phyloP scores from a whole-genome alignment of 2,113 vertebrate species.

The Mormoops blainvillei region DNA sequence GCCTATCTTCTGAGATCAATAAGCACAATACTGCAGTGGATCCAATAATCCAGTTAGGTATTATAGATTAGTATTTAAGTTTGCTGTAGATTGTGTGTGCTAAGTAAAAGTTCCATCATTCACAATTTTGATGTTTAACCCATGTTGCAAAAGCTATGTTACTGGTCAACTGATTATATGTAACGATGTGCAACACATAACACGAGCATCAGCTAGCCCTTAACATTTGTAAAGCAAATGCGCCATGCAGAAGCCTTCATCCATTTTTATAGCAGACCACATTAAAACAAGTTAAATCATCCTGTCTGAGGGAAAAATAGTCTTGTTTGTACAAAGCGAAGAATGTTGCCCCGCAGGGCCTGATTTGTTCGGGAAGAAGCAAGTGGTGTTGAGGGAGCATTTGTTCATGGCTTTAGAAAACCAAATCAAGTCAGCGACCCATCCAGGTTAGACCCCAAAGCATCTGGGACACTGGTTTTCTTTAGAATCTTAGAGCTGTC shows the following conservation, averaged over 20 bases:
- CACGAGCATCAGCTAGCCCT: constrained; percentile 71
- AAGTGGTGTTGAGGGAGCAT: neutral
- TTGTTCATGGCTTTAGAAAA: neutral
- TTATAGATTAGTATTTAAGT: constrained; percentile 79
- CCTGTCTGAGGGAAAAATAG: constrained; percentile 70
- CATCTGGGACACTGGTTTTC: neutral
- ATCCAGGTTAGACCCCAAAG: neutral
- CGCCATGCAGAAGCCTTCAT: constrained; percentile 76
- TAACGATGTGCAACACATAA: constrained; percentile 73
- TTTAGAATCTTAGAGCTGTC: neutral
- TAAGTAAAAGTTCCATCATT: constrained; percentile 72
- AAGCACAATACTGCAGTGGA: constrained; percentile 80
- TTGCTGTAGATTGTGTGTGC: constrained; percentile 76
- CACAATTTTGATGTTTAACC: constrained; percentile 60
- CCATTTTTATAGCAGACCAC: constrained; percentile 82
- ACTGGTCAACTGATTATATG: constrained; percentile 66
- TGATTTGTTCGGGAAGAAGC: constrained; percentile 11
- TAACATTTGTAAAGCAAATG: constrained; percentile 81
- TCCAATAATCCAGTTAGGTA: constrained; percentile 75
- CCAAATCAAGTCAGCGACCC: neutral
- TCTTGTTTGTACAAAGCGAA: constrained; percentile 78
- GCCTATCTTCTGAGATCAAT: constrained; percentile 78
- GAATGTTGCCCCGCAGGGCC: constrained; percentile 37
- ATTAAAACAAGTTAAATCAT: constrained; percentile 81
- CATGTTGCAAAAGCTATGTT: constrained; percentile 70